Evolutionary conservation across 2,888 invertebrate species (phyloP), one percentile per base, ranked within the genome.

Genomic region (Eugnorisma glareosa): DNA sequence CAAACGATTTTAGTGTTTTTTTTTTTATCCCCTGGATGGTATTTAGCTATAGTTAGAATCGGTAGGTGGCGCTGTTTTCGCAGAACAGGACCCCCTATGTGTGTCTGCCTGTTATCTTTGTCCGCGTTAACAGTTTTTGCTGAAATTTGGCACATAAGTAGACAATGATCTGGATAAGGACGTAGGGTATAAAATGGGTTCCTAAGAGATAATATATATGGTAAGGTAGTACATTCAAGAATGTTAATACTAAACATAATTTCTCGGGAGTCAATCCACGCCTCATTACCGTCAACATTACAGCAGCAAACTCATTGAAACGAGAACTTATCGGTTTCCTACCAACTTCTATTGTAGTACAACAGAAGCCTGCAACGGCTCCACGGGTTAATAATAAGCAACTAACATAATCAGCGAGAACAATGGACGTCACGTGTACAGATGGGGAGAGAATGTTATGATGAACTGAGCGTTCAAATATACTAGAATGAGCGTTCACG

Each of bases 391-490:
- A 31, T 71, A 59, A 43, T 64, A 67, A 78, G n/a, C 43, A 18
- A 40, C 40, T 45, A 63, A 84, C 73, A 57, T 73, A 67, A 67
- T 68, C 35, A 45, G 45, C 13, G 31, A 40, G 64, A 79, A 83
- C 75, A 83, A 84, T 76, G 59, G 63, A n/a, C 43, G 31, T 40
- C 37, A 59, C 48, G 48, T 48, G 72, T 75, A 77, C 78, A 59
- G 35, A 24, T 24, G 18, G 10, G n/a, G 1, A 13, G 8, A n/a
- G 10, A 31, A 10, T 2, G 11, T 15, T n/a, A 10, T 8, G 24
- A 51, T 10, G 51, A 51, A 24, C 51, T 10, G 21, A 48, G 48
- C 21, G 21, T 48, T 21, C 21, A 21, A 48, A 48, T 21, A 21
- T 21, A 48, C 18, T 18, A 13, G 43, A 43, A 43, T 40, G n/a